phyloP scores from a whole-genome alignment of 2,113 vertebrate species.

The Bambusicola thoracicus region DNA sequence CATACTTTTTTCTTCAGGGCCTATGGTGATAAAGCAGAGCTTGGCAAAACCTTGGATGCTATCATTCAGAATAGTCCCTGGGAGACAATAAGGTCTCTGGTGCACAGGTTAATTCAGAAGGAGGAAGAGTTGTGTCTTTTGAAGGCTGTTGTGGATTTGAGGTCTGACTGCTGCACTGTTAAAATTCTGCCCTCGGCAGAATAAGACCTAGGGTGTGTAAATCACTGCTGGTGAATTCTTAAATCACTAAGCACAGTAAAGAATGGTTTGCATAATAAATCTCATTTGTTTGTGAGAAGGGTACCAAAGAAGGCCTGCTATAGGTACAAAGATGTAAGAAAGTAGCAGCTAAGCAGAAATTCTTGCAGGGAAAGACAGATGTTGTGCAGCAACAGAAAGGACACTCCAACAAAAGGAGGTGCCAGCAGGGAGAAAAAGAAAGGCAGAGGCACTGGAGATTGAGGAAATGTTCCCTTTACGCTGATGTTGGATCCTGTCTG shows the following conservation, averaged over 20 bases:
- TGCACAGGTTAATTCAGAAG: not conserved
- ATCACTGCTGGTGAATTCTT: not conserved
- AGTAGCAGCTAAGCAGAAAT: not conserved
- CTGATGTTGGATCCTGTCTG: not conserved
- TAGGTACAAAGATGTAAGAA: not conserved
- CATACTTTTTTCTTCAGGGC: not conserved
- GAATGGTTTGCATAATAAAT: not conserved
- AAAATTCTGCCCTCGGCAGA: not conserved
- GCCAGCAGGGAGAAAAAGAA: not conserved
- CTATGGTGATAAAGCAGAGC: not conserved
- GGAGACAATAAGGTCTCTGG: not conserved
- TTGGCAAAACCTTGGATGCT: not conserved
- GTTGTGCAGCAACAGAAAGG: not conserved
- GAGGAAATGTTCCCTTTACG: accelerated
- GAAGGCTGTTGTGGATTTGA: not conserved
- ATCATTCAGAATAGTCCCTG: not conserved
- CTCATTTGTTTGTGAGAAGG: not conserved
- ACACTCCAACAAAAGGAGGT: not conserved
- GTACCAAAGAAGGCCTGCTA: not conserved
- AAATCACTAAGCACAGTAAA: not conserved
- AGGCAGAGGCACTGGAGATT: not conserved
- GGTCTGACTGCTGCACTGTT: not conserved
- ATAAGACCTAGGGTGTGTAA: not conserved
- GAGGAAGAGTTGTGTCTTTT: not conserved
- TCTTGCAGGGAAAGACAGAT: not conserved